Conservation (phyloP, 2,797 vertebrate species). For the Falco columbarius region DNA sequence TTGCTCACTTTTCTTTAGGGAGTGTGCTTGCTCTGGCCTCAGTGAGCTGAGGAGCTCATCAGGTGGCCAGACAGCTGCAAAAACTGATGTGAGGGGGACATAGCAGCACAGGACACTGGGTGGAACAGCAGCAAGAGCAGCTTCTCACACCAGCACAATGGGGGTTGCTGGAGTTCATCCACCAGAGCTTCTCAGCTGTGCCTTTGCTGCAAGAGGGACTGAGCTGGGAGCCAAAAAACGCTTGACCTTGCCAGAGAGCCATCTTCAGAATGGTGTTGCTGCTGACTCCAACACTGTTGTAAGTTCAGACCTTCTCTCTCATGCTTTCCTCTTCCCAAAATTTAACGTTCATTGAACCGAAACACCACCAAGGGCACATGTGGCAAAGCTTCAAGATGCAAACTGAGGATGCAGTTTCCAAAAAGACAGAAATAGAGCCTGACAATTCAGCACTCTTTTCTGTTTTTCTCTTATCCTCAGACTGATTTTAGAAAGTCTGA, state of each 20-base stretch:
- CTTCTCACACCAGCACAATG: background rate
- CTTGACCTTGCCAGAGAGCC: background rate
- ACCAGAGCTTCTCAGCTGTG: background rate
- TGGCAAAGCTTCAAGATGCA: background rate
- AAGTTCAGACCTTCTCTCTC: background rate
- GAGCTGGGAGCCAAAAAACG: background rate
- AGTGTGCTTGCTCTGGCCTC: background rate
- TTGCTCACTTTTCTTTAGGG: background rate
- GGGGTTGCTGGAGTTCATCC: background rate
- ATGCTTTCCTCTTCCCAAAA: background rate
- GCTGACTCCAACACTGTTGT: rapidly evolving
- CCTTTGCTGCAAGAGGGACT: background rate
- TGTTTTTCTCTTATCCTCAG: background rate
- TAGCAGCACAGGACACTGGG: background rate
- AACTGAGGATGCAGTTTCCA: background rate
- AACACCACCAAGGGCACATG: background rate
- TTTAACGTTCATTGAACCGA: background rate
- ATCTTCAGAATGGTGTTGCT: background rate
- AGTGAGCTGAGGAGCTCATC: background rate
- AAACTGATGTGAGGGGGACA: rapidly evolving
- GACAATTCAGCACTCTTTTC: background rate
- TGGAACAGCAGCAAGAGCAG: background rate
- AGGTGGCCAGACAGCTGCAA: background rate
- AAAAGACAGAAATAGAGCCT: background rate
- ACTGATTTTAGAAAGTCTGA: background rate